Base-by-base conservation (phyloP, 1,140 invertebrate genomes). In the Eueides isabella region DNA sequence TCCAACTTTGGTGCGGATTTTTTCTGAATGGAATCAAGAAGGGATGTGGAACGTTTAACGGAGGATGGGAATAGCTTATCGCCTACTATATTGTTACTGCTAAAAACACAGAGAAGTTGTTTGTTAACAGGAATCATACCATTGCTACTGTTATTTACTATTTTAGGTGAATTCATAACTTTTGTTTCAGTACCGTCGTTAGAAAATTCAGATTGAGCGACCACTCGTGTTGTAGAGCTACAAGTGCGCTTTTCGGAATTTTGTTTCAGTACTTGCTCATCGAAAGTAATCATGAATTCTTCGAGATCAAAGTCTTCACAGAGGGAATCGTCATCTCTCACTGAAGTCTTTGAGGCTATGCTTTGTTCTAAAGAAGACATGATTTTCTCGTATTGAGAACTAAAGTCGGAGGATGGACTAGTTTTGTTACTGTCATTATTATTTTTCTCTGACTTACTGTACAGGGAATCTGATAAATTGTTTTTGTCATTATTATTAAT, bases 71-170 rank as follows among this genome's bases (percentile, higher is more conserved):
- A 92, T 70, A 93, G 84, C 78, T 87, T 88, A 74, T 93, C 89
- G 75, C 82, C 84, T 74, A 86, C 82, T 75, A 90, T 81, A 85
- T 92, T 94, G 81, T 92, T 94, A 84, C 83, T 92, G 89, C 92
- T 93, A 93, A 93, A 94, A 93, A 90, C 87, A 78, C n/a, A 94
- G 88, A 92, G 93, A 93, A 73, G 88, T 90, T 19, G 93, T 80
- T 94, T 94, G 84, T 93, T 93, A 85, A 92, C 92, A 61, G 91
- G 92, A 35, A 88, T 85, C 75, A 92, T 81, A 77, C 88, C 85
- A 67, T 93, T 93, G 64, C 80, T 84, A 83, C 67, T 73, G 67
- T 77, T 72, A 71, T 79, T 79, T 38, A 85, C 74, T 70, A 87
- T 48, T 82, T 89, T 90, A 14, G 87, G 86, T 7, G 87, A 88